phyloP scores from a whole-genome alignment of 2,113 vertebrate genomes.

The Gambusia affinis region DNA sequence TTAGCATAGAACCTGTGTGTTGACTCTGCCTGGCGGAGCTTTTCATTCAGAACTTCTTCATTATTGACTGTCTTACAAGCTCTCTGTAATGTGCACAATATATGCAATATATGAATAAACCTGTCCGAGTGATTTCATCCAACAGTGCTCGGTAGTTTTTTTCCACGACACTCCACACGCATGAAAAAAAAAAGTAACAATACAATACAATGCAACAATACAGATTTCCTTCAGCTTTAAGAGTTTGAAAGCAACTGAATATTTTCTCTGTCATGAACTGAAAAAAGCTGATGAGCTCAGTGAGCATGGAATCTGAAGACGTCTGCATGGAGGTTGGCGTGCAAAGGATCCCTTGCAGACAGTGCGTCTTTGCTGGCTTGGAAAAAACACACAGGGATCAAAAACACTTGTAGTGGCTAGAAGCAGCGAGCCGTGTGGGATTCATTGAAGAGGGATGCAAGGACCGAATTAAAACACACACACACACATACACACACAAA shows the following conservation, averaged over 20 bases:
- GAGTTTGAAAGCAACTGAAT: slow-evolving; percentile 23
- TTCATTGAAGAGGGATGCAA: slow-evolving; percentile 32
- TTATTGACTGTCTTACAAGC: too few relatives aligned
- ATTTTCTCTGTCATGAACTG: slow-evolving; percentile 44
- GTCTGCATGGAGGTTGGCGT: slow-evolving; percentile 49
- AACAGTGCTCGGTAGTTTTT: too few relatives aligned
- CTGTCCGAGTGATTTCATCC: too few relatives aligned
- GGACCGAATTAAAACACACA: neutral
- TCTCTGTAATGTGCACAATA: too few relatives aligned
- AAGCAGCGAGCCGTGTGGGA: slow-evolving; percentile 61
- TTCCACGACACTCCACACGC: too few relatives aligned
- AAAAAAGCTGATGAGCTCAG: slow-evolving; percentile 40
- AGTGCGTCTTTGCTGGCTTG: slow-evolving; percentile 21
- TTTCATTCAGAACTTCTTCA: too few relatives aligned
- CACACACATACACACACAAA: slow-evolving; percentile 2
- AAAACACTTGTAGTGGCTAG: slow-evolving; percentile 57
- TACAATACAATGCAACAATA: neutral
- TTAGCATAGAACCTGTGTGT: too few relatives aligned
- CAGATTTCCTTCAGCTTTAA: slow-evolving; percentile 27
- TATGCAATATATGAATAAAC: too few relatives aligned
- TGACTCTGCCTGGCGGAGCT: too few relatives aligned
- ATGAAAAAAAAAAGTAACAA: too few relatives aligned
- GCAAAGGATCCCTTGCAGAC: slow-evolving; percentile 41
- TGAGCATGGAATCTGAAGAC: slow-evolving; percentile 33
- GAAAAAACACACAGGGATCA: slow-evolving; percentile 58